A percentile compares a stretch with the other conserved stretches of the same genome.
phyloP scores from a whole-genome alignment of 2,113 vertebrate species.

The Neodontobutis hainanensis region DNA sequence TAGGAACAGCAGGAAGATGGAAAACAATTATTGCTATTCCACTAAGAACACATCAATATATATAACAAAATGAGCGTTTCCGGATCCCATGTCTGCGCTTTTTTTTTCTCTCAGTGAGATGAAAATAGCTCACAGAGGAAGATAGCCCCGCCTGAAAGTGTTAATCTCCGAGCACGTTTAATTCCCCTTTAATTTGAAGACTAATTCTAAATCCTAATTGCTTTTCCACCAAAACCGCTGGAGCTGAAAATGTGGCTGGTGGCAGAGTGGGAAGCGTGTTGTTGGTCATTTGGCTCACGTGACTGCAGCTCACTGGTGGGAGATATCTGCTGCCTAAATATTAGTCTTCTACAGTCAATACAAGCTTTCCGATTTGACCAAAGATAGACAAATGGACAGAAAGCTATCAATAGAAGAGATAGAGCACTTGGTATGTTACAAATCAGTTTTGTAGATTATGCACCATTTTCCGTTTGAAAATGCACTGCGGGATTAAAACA shows the following conservation, averaged over 20 bases:
- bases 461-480: too few species aligned
- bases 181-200: slow-evolving; percentile 74
- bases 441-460: too few species aligned
- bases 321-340: slow-evolving; percentile 45
- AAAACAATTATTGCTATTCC: slow-evolving; percentile 53
- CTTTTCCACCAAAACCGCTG: slow-evolving; percentile 67
- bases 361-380: slow-evolving; percentile 48
- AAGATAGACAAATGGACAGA: slow-evolving; percentile 1
- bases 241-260: slow-evolving; percentile 65
- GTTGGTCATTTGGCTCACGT: slow-evolving; percentile 47
- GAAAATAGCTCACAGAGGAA: slow-evolving; percentile 35
- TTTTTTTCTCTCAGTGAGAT: slow-evolving; percentile 44
- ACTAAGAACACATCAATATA: slow-evolving; percentile 46
- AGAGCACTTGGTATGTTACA: not conserved
- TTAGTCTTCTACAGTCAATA: slow-evolving; percentile 54
- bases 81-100: slow-evolving; percentile 26
- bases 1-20: slow-evolving; percentile 34
- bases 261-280: slow-evolving; percentile 20
- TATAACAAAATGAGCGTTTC: slow-evolving; percentile 52
- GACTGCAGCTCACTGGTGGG: slow-evolving; percentile 35
- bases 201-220: slow-evolving; percentile 77
- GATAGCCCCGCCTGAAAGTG: slow-evolving; percentile 53
- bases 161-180: slow-evolving; percentile 68
- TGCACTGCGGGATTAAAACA: not conserved
- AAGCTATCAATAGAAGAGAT: not conserved